phyloP scores from a whole-genome alignment of 2,888 invertebrate species.

The Cloeon dipterum region DNA sequence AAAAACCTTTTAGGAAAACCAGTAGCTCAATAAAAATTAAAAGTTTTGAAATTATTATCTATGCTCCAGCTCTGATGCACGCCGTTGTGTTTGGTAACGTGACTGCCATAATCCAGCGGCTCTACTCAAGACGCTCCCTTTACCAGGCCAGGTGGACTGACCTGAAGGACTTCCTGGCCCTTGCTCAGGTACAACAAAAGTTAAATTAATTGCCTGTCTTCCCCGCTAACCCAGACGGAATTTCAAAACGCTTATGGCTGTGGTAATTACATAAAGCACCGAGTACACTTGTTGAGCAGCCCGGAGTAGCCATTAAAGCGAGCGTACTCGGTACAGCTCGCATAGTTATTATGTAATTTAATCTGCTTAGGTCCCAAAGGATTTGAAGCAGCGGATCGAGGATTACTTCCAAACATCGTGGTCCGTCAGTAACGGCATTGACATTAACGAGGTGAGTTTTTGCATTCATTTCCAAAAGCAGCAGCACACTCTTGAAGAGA shows the following conservation, averaged over 20 bases:
- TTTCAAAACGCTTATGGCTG: too few species aligned
- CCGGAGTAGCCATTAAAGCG: too few species aligned
- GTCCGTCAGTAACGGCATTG: constrained; percentile 93
- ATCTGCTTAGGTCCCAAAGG: constrained; percentile 49
- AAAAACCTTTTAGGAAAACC: too few species aligned
- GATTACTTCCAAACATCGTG: constrained; percentile 97
- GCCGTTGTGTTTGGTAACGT: constrained; percentile 96
- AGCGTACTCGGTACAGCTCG: too few species aligned
- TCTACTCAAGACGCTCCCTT: constrained; percentile 82
- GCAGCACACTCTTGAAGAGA: too few species aligned
- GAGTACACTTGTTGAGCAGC: too few species aligned
- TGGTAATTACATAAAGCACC: too few species aligned
- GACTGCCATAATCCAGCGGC: constrained; percentile 88
- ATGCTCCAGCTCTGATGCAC: constrained; percentile 80
- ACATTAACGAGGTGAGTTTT: constrained; percentile 68
- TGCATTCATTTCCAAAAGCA: too few species aligned
- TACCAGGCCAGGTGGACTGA: constrained; percentile 91
- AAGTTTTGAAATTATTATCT: too few species aligned
- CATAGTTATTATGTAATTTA: not conserved
- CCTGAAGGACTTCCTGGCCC: constrained; percentile 79
- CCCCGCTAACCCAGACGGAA: too few species aligned
- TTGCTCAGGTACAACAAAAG: constrained; percentile 57
- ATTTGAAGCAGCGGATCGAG: constrained; percentile 84
- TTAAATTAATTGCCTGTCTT: too few species aligned
- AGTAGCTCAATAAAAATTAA: too few species aligned